Conservation (phyloP, 1,140 invertebrate species). For the Bombus waltoni region DNA sequence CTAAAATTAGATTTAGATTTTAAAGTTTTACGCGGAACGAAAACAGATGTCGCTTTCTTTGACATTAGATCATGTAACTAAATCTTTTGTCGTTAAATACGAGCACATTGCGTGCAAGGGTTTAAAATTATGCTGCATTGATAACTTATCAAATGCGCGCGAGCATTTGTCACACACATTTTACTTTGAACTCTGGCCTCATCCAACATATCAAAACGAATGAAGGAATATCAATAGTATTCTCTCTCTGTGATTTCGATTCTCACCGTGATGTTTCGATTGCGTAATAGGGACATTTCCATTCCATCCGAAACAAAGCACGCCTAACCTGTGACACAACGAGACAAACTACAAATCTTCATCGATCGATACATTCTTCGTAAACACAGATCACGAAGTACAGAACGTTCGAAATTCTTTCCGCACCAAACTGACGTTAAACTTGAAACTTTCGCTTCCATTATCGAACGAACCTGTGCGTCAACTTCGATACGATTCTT, state of each 20-base stretch:
- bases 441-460: not conserved
- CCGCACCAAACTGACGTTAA: not conserved
- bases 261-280: not conserved
- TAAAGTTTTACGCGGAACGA: not conserved
- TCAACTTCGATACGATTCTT: not conserved
- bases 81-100: not conserved
- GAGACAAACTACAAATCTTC: not conserved
- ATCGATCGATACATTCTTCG: not conserved
- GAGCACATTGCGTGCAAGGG: not conserved
- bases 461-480: not conserved
- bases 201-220: not conserved
- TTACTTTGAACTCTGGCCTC: not conserved
- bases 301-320: not conserved
- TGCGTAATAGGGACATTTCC: not conserved
- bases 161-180: not conserved
- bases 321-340: too few relatives aligned
- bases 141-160: not conserved
- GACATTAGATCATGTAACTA: not conserved
- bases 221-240: not conserved
- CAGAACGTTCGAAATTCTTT: not conserved
- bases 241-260: not conserved
- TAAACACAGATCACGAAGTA: not conserved
- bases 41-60: not conserved
- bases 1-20: not conserved
- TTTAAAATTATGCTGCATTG: not conserved